Evolutionary conservation across 1,140 invertebrate genomes (phyloP).

Genomic region (Drosophila mauritiana): DNA sequence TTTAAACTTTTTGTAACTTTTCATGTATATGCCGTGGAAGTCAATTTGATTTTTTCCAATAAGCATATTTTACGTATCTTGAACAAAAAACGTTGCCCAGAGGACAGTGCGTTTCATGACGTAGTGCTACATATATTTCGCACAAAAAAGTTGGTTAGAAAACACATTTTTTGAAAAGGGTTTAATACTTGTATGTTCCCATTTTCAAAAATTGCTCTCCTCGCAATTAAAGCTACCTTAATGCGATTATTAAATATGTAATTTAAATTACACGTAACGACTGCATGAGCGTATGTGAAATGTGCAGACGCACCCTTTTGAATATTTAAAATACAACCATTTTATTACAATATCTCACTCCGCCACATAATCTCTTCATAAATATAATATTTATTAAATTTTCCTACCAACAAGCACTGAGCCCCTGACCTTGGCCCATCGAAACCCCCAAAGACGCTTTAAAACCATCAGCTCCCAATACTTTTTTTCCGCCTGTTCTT

Average conservation of each 20-base stretch:
- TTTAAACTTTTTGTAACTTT: conserved; percentile 35
- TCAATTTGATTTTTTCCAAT: conserved; percentile 56
- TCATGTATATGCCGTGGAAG: conserved; percentile 40
- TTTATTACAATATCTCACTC: conserved; percentile 34
- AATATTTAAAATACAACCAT: conserved; percentile 51
- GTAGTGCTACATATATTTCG: not conserved
- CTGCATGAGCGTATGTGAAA: conserved; percentile 22
- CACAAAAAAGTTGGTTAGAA: too few species aligned
- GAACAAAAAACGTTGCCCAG: conserved; percentile 4
- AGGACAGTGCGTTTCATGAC: conserved; percentile 17
- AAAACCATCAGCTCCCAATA: conserved; percentile 42
- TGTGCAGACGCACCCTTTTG: conserved; percentile 25
- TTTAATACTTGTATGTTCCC: too few species aligned
- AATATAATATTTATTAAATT: conserved; percentile 57
- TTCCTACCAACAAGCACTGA: not conserved
- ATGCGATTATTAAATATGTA: conserved; percentile 38
- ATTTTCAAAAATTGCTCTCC: not conserved
- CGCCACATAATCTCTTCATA: conserved; percentile 34
- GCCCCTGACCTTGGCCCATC: conserved; percentile 31
- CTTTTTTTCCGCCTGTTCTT: not conserved
- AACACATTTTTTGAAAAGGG: too few species aligned
- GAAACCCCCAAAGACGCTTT: conserved; percentile 42
- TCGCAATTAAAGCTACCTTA: conserved; percentile 13
- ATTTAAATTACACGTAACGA: conserved; percentile 31
- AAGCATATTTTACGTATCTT: conserved; percentile 19